phyloP scores from a whole-genome alignment of 1,140 invertebrate species.

The Pachyrhynchus sulphureomaculatus region DNA sequence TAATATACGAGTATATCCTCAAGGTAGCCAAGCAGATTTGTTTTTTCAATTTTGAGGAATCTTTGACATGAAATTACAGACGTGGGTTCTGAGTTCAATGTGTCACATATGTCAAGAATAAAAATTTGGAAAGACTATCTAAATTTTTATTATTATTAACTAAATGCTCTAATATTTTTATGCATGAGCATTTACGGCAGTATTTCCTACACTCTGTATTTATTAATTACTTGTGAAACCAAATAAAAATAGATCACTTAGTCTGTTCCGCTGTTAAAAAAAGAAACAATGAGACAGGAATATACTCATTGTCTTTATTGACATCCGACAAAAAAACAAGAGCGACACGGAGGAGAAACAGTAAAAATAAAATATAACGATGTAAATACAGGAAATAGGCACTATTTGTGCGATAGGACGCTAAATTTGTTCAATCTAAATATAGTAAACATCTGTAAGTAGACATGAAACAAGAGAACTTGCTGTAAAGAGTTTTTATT shows the following conservation, averaged over 20 bases:
- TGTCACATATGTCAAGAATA: too few relatives aligned
- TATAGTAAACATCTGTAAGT: conserved; percentile 30
- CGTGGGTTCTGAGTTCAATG: too few relatives aligned
- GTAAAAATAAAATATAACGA: conserved; percentile 9
- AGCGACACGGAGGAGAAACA: not conserved
- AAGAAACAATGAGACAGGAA: conserved; percentile 7
- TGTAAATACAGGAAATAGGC: conserved; percentile 30
- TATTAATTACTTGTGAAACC: not conserved
- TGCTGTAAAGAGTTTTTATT: conserved; percentile 22
- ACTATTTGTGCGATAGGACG: conserved; percentile 29
- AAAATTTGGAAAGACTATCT: too few relatives aligned
- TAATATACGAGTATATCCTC: too few relatives aligned
- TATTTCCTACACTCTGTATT: not conserved
- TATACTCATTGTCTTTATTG: conserved; percentile 10
- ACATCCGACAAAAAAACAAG: conserved; percentile 19
- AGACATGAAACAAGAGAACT: conserved; percentile 22
- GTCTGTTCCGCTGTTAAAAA: not conserved
- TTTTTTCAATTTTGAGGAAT: too few relatives aligned
- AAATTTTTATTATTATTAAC: too few relatives aligned
- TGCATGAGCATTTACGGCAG: too few relatives aligned
- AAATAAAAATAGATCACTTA: not conserved
- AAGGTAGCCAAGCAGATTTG: too few relatives aligned
- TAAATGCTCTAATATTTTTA: too few relatives aligned
- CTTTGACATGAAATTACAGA: too few relatives aligned
- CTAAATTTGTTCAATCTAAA: conserved; percentile 34